phyloP scores from a whole-genome alignment of 2,113 vertebrate genomes.

The Hucho hucho region DNA sequence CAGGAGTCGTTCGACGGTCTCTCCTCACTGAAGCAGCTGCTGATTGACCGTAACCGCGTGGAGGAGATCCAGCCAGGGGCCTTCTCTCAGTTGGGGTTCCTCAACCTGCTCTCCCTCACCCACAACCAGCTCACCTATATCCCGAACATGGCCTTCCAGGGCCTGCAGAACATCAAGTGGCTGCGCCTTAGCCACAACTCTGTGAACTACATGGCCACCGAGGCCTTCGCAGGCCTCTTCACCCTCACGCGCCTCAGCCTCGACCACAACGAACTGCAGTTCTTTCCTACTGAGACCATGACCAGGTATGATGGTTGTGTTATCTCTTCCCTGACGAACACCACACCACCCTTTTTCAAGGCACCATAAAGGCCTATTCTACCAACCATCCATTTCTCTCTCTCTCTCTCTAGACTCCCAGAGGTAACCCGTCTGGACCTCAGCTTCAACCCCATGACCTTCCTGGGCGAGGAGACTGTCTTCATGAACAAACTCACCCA shows the following conservation, averaged over 20 bases:
- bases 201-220: conserved; percentile 84
- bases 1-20: conserved; percentile 89
- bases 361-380: too few species aligned
- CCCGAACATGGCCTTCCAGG: conserved; percentile 92
- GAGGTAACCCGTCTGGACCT: conserved; percentile 80
- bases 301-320: conserved; percentile 66
- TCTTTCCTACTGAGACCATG: conserved; percentile 83
- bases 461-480: conserved; percentile 81
- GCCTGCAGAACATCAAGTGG: conserved; percentile 84
- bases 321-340: neutral
- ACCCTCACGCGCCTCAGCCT: conserved; percentile 84
- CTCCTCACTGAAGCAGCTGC: conserved; percentile 82
- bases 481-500: conserved; percentile 84
- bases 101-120: conserved; percentile 83
- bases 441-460: conserved; percentile 91
- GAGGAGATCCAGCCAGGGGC: conserved; percentile 90
- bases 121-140: conserved; percentile 88
- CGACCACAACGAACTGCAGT: conserved; percentile 92
- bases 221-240: conserved; percentile 87
- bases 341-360: too few species aligned
- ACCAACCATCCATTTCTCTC: neutral
- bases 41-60: conserved; percentile 81
- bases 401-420: conserved; percentile 64
- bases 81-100: conserved; percentile 84
- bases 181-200: conserved; percentile 87